Evolutionary conservation across 2,888 invertebrate species (phyloP).

Genomic region (Lycophotia porphyrea): DNA sequence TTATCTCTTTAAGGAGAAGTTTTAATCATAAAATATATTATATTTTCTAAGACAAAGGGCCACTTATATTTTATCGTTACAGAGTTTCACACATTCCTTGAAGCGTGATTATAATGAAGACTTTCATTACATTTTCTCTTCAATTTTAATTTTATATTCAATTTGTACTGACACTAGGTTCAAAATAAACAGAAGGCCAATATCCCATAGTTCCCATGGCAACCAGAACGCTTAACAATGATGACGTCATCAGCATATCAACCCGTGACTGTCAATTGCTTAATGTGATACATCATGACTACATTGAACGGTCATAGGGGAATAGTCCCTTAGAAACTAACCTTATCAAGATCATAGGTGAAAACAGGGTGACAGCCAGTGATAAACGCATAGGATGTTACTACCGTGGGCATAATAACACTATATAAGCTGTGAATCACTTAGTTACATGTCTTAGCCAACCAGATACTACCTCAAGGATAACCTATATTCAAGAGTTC

Average conservation of each 20-base stretch:
- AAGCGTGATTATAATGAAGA: neutral
- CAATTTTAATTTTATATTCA: neutral
- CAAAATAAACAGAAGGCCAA: slow-evolving; percentile 2
- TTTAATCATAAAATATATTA: neutral
- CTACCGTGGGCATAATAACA: neutral
- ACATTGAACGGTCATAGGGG: slow-evolving; percentile 3
- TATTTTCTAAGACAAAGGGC: slow-evolving; percentile 5
- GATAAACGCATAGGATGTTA: slow-evolving; percentile 14
- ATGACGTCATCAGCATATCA: slow-evolving; percentile 17
- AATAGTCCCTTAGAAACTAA: slow-evolving; percentile 18
- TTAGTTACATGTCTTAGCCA: neutral
- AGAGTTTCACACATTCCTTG: neutral
- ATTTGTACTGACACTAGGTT: neutral
- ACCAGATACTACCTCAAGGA: neutral
- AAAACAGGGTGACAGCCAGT: slow-evolving; percentile 9
- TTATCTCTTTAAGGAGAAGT: neutral
- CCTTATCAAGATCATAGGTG: slow-evolving; percentile 28
- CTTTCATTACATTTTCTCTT: neutral
- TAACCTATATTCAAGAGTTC: neutral
- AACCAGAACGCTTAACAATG: neutral
- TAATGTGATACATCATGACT: slow-evolving; percentile 10
- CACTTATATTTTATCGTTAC: neutral
- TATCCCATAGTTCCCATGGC: neutral
- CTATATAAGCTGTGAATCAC: slow-evolving; percentile 1
- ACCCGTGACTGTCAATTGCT: slow-evolving; percentile 18